Base-by-base conservation (phyloP, 2,113 vertebrate genomes). In the Microtus pennsylvanicus region DNA sequence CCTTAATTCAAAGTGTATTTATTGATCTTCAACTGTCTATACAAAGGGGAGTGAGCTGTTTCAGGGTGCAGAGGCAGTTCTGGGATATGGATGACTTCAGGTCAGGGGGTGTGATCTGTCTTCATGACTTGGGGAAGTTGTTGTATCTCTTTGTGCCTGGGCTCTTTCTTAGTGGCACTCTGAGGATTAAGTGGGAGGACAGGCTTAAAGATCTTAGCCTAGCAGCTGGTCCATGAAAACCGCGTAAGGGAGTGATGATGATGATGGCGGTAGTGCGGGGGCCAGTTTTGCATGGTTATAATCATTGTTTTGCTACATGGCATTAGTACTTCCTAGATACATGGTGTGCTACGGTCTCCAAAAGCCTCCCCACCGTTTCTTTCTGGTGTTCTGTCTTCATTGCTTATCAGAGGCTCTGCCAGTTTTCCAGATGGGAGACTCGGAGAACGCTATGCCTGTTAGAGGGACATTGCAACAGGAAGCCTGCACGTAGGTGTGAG, bases 1-100 rank as follows among this genome's bases (percentile, higher is more conserved):
- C 42, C 47, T 96, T 90, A 61, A 82, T 77, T 94, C 38, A 88
- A 7, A 87, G 22, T 26, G 13, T 70, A 42, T 72, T 93, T 81
- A 89, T 91, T 74, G 45, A 33, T 61, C 55, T 91, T 72, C 50
- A 67, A 0, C 94, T 89, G 11, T 93, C 77, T 90, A 22, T 30
- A 74, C 55, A 69, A 55, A 55, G 82, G 55, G 22, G 17, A 45
- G 83, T 58, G 69, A 76, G 74, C 75, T 87, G 14, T 78, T 93
- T 42, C 45, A 47, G 67, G 67, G n/a, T n/a, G 78, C 47, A 58
- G 35, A 61, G 80, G 89, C 50, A n/a, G 26, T 35, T 61, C 26
- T 58, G 10, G 35, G 24, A 63, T 58, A 67, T 74, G 65, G 33
- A n/a, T 55, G 35, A 21, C 61, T 74, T 65, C 75, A 83, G 35